Conservation (phyloP, 2,113 vertebrate genomes). For the Oryzias woworae region DNA sequence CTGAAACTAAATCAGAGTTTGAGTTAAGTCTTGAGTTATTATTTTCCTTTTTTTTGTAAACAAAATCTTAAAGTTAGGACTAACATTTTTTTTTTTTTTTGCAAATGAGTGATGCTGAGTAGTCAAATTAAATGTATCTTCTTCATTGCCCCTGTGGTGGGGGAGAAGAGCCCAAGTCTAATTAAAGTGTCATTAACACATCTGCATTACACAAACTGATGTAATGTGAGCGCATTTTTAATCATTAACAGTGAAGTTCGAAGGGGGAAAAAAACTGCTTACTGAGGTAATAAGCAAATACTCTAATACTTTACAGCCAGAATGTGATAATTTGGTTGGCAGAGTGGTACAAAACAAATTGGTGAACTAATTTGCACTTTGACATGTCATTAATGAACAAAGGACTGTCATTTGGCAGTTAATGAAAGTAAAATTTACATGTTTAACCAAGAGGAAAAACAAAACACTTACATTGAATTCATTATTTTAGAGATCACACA, state of each 20-base stretch:
- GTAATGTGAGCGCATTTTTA: slow-evolving; percentile 33
- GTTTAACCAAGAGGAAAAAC: slow-evolving; percentile 33
- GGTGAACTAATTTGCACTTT: slow-evolving; percentile 33
- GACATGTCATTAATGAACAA: slow-evolving; percentile 50
- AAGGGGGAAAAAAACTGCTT: background rate
- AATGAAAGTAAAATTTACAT: slow-evolving; percentile 60
- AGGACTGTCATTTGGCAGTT: slow-evolving; percentile 64
- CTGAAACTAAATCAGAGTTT: too few relatives aligned
- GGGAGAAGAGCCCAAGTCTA: slow-evolving; percentile 48
- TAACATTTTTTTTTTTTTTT: too few relatives aligned
- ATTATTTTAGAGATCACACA: slow-evolving; percentile 56
- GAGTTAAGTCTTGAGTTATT: too few relatives aligned
- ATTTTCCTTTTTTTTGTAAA: too few relatives aligned
- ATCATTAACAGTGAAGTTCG: slow-evolving; percentile 11
- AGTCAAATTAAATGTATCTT: background rate
- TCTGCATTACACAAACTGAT: slow-evolving; percentile 23
- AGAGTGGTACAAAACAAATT: slow-evolving; percentile 25
- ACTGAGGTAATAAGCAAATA: background rate
- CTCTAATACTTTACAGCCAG: slow-evolving; percentile 12
- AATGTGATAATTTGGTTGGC: slow-evolving; percentile 16
- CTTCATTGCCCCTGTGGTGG: slow-evolving; percentile 16
- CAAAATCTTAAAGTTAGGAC: too few relatives aligned
- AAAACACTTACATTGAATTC: slow-evolving; percentile 19
- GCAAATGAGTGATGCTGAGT: slow-evolving; percentile 2
- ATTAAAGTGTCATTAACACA: slow-evolving; percentile 71